Evolutionary conservation across 2,113 vertebrate species (phyloP).

Genomic region (Phainopepla nitens): DNA sequence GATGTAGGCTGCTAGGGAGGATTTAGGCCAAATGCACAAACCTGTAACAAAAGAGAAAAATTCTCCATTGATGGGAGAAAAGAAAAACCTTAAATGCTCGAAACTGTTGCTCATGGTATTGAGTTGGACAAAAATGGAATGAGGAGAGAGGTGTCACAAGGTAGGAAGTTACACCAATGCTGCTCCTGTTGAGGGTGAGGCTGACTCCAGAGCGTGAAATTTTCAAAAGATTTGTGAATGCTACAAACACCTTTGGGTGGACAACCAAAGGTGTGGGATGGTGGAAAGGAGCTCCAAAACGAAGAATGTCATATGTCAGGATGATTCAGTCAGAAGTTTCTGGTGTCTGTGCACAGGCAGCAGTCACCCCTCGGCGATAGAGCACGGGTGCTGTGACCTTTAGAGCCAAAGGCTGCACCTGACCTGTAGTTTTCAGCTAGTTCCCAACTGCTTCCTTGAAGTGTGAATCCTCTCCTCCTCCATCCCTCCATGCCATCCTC

Average conservation of each 20-base stretch:
- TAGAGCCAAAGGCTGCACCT: not conserved
- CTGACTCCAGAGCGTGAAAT: not conserved
- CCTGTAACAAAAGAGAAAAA: not conserved
- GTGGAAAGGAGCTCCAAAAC: not conserved
- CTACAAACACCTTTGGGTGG: not conserved
- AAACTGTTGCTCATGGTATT: not conserved
- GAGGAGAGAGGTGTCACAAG: not conserved
- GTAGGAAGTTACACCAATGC: not conserved
- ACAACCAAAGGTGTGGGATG: not conserved
- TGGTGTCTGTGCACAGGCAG: not conserved
- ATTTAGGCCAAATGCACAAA: not conserved
- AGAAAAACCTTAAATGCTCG: fast-evolving
- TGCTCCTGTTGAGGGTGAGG: not conserved
- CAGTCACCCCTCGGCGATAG: not conserved
- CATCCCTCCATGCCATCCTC: not conserved
- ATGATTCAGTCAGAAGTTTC: not conserved
- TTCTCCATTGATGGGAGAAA: not conserved
- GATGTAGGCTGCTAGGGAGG: not conserved
- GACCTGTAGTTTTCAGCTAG: not conserved
- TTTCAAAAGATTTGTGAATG: not conserved
- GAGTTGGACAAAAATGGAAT: not conserved
- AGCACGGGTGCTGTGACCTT: not conserved
- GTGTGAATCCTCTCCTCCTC: not conserved
- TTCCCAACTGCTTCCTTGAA: not conserved
- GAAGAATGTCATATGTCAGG: not conserved